A percentile compares a stretch with the other conserved stretches of the same genome.
Evolutionary conservation across 2,113 vertebrate genomes (phyloP).

Genomic region (Pedetes capensis): DNA sequence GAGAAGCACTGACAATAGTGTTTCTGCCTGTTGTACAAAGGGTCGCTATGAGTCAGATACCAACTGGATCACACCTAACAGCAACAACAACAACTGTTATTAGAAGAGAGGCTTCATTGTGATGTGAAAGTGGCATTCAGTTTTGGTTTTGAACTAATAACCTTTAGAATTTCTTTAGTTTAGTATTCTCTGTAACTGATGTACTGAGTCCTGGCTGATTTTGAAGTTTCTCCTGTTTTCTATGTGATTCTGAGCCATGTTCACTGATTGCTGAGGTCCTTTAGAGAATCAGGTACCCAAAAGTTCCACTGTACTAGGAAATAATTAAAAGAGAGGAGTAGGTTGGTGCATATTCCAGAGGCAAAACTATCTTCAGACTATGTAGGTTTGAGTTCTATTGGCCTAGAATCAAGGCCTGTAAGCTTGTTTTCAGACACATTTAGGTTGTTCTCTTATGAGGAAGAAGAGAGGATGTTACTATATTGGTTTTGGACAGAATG

Average conservation of each 20-base stretch:
- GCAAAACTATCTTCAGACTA: background rate
- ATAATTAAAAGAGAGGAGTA: background rate
- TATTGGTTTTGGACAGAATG: background rate
- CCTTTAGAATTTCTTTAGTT: background rate
- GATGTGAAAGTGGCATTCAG: background rate
- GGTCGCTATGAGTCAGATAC: too few relatives aligned
- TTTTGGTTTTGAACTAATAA: constrained; percentile 13
- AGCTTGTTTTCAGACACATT: constrained; percentile 2
- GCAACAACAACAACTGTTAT: too few relatives aligned
- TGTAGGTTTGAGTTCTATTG: background rate
- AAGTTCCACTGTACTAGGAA: background rate
- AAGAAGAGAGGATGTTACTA: background rate
- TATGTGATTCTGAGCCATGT: background rate
- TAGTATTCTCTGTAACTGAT: background rate
- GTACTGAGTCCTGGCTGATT: background rate
- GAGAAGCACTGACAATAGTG: too few relatives aligned
- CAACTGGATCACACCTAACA: too few relatives aligned
- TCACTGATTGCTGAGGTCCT: background rate
- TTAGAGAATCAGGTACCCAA: background rate
- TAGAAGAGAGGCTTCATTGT: background rate
- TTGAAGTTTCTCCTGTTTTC: background rate
- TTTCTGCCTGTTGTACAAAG: too few relatives aligned
- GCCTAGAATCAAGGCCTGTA: constrained; percentile 21
- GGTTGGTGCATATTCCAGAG: background rate
- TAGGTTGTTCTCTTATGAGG: background rate